phyloP scores from a whole-genome alignment of 2,888 invertebrate species.

The Stomorhina lunata region DNA sequence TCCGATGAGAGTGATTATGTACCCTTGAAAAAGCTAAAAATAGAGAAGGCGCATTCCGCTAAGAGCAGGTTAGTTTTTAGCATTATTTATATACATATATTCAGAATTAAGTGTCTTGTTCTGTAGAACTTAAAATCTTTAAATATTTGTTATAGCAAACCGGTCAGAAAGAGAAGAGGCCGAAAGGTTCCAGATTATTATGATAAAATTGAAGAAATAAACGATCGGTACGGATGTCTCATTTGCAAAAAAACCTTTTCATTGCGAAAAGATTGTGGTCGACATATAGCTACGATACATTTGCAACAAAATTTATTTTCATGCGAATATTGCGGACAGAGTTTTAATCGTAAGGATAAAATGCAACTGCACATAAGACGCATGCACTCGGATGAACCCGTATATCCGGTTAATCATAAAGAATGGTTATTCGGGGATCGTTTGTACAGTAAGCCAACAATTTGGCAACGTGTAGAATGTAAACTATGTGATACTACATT shows the following conservation, averaged over 20 bases:
- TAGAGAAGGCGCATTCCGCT: not conserved
- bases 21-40: slow-evolving; percentile 36
- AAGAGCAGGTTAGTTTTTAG: slow-evolving; percentile 11
- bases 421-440: slow-evolving; percentile 74
- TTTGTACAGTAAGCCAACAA: slow-evolving; percentile 70
- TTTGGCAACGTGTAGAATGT: slow-evolving; percentile 73
- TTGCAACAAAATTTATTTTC: slow-evolving; percentile 69
- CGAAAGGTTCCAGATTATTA: slow-evolving; percentile 67
- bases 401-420: slow-evolving; percentile 68
- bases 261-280: slow-evolving; percentile 75
- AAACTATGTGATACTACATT: slow-evolving; percentile 74
- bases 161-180: slow-evolving; percentile 68
- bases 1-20: slow-evolving; percentile 54
- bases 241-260: slow-evolving; percentile 76
- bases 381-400: slow-evolving; percentile 48
- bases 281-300: slow-evolving; percentile 73
- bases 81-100: not conserved
- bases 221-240: slow-evolving; percentile 72
- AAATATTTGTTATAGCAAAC: not conserved
- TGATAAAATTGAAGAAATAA: slow-evolving; percentile 58
- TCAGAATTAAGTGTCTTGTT: no score
- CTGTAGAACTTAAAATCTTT: not conserved
- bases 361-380: slow-evolving; percentile 71
- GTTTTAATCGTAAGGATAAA: slow-evolving; percentile 74
- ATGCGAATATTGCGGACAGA: slow-evolving; percentile 72